Conservation (phyloP, 2,113 vertebrate genomes). For the Cyphomyrus plagiostoma region DNA sequence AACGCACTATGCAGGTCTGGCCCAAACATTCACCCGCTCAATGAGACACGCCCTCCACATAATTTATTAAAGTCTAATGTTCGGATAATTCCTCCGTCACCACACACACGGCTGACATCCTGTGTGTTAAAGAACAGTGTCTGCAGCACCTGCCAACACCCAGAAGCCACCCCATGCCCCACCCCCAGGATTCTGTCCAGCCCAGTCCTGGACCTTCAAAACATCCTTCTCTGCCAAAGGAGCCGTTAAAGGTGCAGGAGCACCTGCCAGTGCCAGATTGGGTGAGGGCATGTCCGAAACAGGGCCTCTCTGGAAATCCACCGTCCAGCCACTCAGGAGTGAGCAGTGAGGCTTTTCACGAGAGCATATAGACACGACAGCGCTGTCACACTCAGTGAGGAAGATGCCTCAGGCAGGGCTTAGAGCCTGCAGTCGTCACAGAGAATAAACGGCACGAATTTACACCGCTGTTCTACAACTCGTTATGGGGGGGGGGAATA, state of each 20-base stretch:
- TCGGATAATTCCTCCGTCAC: neutral
- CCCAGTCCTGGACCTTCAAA: neutral
- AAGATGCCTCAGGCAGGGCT: neutral
- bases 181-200: neutral
- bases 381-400: neutral
- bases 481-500: neutral
- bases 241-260: neutral
- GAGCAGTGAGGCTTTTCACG: neutral
- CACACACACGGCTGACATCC: neutral
- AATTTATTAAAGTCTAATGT: neutral
- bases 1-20: neutral
- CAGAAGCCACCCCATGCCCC: neutral
- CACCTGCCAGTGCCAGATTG: neutral
- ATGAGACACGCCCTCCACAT: neutral
- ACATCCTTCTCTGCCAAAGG: neutral
- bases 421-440: neutral
- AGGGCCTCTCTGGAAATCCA: neutral
- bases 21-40: neutral
- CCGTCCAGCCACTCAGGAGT: neutral
- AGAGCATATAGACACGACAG: neutral
- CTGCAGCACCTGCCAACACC: neutral
- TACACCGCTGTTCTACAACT: neutral
- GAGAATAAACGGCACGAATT: neutral
- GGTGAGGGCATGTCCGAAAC: neutral
- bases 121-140: neutral